A percentile compares a stretch with the other conserved stretches of the same genome.
phyloP scores from a whole-genome alignment of 2,888 invertebrate species.

The Eumerus sabulonum region DNA sequence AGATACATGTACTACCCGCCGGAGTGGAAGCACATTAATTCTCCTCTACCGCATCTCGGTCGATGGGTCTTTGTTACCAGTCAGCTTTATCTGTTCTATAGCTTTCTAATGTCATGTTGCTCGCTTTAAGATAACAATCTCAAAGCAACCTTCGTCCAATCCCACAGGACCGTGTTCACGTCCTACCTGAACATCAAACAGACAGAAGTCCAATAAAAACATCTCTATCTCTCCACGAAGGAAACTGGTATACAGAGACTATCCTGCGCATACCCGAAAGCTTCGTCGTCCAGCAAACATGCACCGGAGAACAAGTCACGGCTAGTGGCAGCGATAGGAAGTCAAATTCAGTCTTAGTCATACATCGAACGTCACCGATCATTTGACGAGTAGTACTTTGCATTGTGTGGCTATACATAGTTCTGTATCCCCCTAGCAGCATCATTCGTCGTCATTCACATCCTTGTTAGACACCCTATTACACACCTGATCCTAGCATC shows the following conservation, averaged over 20 bases:
- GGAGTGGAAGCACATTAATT: constrained; percentile 44
- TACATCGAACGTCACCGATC: constrained; percentile 55
- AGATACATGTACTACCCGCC: too few relatives aligned
- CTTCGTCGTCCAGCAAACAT: background rate
- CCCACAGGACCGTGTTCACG: constrained; percentile 62
- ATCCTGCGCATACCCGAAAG: constrained; percentile 52
- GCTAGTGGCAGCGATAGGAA: constrained; percentile 10
- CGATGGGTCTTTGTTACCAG: constrained; percentile 15
- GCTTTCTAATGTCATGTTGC: constrained; percentile 65
- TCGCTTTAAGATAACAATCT: constrained; percentile 60
- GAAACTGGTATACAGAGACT: constrained; percentile 15
- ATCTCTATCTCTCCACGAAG: too few relatives aligned
- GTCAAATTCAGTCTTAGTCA: constrained; percentile 34
- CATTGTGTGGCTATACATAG: constrained; percentile 15
- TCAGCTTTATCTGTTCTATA: constrained; percentile 44
- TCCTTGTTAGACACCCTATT: background rate
- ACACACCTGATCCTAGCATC: background rate
- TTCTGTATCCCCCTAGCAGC: constrained; percentile 12
- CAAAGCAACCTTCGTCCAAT: constrained; percentile 66
- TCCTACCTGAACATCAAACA: constrained; percentile 39
- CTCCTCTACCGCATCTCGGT: constrained; percentile 11
- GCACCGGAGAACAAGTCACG: constrained; percentile 2
- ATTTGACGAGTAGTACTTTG: constrained; percentile 37
- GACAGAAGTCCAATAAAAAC: too few relatives aligned
- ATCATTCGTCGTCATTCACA: constrained; percentile 1